Base-by-base conservation (phyloP, 2,888 invertebrate genomes). In the Piscicola geometra region DNA sequence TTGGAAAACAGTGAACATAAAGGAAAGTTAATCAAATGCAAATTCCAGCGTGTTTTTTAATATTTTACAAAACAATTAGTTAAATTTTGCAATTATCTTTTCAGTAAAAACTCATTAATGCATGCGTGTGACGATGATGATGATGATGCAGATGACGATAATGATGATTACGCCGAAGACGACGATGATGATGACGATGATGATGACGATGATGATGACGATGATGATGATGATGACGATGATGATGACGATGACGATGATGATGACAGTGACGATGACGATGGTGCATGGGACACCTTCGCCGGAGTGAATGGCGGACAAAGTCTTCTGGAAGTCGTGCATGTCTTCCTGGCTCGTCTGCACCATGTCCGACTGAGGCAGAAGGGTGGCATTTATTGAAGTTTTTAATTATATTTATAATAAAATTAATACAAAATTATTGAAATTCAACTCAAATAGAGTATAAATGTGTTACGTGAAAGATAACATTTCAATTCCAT, bases 91-190 rank as follows among this genome's bases (percentile, higher is more conserved):
- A n/a, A n/a, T n/a, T n/a, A n/a, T n/a, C n/a, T n/a, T n/a, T n/a
- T n/a, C n/a, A n/a, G n/a, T n/a, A n/a, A n/a, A n/a, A n/a, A n/a
- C n/a, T n/a, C n/a, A n/a, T n/a, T n/a, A n/a, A n/a, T n/a, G n/a
- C n/a, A n/a, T n/a, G n/a, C n/a, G n/a, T n/a, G n/a, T 64, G 64
- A 78, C 81, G 71, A 81, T 64, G 64, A 64, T 64, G 64, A 64
- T 64, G 64, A 64, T 64, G 64, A 64, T 64, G 64, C 3, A 12
- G 64, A 64, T 64, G 64, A 64, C 21, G 64, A 78, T 81, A 70
- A 81, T 64, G 64, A 64, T 64, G 64, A 64, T 64, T 5, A 64
- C 5, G 64, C 3, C 21, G 64, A 64, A 12, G 35, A 69, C 35
- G 15, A 21, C 18, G 69, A 36, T 36, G 69, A 41, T 25, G 41